phyloP scores from a whole-genome alignment of 2,797 vertebrate genomes.

The Australoheros facetus region DNA sequence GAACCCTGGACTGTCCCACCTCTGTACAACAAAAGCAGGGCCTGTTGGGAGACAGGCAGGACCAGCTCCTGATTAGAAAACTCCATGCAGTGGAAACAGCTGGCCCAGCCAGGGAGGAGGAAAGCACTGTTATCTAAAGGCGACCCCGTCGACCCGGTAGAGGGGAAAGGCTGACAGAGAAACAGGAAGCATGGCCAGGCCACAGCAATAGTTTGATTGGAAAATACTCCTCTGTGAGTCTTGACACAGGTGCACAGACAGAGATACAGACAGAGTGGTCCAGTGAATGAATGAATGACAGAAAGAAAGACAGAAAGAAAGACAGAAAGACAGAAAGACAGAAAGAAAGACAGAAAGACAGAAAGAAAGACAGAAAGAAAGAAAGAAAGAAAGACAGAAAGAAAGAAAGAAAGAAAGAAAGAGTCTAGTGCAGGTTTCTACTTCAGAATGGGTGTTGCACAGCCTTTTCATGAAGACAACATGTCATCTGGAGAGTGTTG shows the following conservation, averaged over 20 bases:
- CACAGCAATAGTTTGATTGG: conserved; percentile 38
- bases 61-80: conserved; percentile 69
- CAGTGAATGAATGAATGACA: not conserved
- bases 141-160: conserved; percentile 41
- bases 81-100: conserved; percentile 74
- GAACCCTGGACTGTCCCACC: conserved; percentile 45
- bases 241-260: conserved; percentile 59
- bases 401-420: not conserved
- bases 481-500: conserved; percentile 59
- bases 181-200: conserved; percentile 67
- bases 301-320: not conserved
- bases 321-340: not conserved
- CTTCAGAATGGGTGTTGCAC: conserved; percentile 42
- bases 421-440: conserved; percentile 29
- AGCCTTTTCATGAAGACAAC: conserved; percentile 33
- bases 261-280: not conserved
- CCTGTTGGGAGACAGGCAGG: conserved; percentile 49
- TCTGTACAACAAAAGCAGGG: conserved; percentile 57
- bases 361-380: not conserved
- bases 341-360: not conserved
- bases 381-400: not conserved
- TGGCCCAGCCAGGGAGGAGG: conserved; percentile 59
- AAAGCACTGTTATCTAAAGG: conserved; percentile 66
- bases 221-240: conserved; percentile 38
- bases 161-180: conserved; percentile 66